These are phyloP conservation scores for Eucriotettix oculatus DNA, from an alignment of 2,888 invertebrate genomes.

Conservation along the genomic window DNA sequence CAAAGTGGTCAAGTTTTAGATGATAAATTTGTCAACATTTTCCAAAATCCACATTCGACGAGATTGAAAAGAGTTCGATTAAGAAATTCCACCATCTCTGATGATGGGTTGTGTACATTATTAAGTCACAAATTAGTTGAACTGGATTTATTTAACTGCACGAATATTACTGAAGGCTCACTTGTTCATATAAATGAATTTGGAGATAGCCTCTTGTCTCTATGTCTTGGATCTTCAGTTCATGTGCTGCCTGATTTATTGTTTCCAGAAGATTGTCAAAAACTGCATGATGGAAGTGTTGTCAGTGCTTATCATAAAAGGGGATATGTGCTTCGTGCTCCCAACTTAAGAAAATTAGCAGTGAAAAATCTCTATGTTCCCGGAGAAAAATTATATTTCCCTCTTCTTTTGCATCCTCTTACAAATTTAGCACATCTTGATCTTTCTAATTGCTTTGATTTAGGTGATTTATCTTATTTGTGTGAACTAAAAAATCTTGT, in stretches of 20 bases:
- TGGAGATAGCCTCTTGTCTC: slow-evolving; percentile 47
- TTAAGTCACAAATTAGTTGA: slow-evolving; percentile 56
- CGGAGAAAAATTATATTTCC: slow-evolving; percentile 22
- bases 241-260: slow-evolving; percentile 36
- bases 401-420: slow-evolving; percentile 39
- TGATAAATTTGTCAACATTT: slow-evolving; percentile 52
- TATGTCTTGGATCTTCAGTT: slow-evolving; percentile 53
- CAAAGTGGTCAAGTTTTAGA: slow-evolving; percentile 34
- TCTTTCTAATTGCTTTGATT: slow-evolving; percentile 45
- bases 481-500: slow-evolving; percentile 46
- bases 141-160: slow-evolving; percentile 60
- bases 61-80: slow-evolving; percentile 51
- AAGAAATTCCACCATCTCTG: slow-evolving; percentile 52
- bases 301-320: slow-evolving; percentile 22
- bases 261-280: slow-evolving; percentile 12
- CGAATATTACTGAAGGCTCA: slow-evolving; percentile 42
- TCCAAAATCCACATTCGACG: slow-evolving; percentile 47
- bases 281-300: slow-evolving; percentile 10
- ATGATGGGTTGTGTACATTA: slow-evolving; percentile 50
- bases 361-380: slow-evolving; percentile 11
- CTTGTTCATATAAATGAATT: slow-evolving; percentile 50
- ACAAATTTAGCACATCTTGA: slow-evolving; percentile 49
- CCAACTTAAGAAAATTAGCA: slow-evolving; percentile 39
- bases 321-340: slow-evolving; percentile 38
- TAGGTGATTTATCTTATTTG: slow-evolving; percentile 49